Evolutionary conservation across 1,140 invertebrate genomes (phyloP).

Genomic region (Drosophila guanche): DNA sequence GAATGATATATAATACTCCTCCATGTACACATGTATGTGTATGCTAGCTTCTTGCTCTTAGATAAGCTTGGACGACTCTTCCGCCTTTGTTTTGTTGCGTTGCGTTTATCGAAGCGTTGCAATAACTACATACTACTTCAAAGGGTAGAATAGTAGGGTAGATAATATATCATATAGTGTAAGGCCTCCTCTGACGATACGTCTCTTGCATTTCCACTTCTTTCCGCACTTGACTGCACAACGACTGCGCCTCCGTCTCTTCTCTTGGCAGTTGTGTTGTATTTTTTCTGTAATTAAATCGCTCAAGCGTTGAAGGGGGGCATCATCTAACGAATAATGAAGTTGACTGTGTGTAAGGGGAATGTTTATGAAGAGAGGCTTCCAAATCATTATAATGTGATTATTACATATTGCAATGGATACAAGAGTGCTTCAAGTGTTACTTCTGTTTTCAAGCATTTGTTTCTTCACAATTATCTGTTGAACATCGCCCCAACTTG

Average conservation of each 20-base stretch:
- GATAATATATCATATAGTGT: constrained; percentile 18
- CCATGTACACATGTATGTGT: constrained; percentile 10
- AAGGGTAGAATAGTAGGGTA: too few relatives aligned
- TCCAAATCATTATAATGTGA: constrained; percentile 71
- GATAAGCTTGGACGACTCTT: constrained; percentile 53
- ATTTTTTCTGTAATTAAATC: constrained; percentile 74
- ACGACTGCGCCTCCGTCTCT: constrained; percentile 1
- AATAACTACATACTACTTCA: constrained; percentile 53
- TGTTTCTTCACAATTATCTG: background rate
- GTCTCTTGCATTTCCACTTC: constrained; percentile 63
- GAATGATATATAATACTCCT: background rate
- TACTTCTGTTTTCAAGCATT: constrained; percentile 3
- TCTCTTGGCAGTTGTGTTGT: constrained; percentile 3
- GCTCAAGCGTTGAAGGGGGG: constrained; percentile 67
- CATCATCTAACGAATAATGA: constrained; percentile 16
- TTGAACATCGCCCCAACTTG: too few relatives aligned
- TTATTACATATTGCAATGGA: constrained; percentile 59
- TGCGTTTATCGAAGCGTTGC: constrained; percentile 78
- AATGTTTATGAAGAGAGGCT: constrained; percentile 29
- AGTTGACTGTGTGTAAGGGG: constrained; percentile 27
- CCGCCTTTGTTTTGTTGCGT: constrained; percentile 63
- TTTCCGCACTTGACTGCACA: constrained; percentile 72
- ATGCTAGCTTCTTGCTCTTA: constrained; percentile 7
- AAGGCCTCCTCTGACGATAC: constrained; percentile 13
- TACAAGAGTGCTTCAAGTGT: constrained; percentile 33